Evolutionary conservation across 2,888 invertebrate genomes (phyloP).

Genomic region (Drosophila maculinotata): DNA sequence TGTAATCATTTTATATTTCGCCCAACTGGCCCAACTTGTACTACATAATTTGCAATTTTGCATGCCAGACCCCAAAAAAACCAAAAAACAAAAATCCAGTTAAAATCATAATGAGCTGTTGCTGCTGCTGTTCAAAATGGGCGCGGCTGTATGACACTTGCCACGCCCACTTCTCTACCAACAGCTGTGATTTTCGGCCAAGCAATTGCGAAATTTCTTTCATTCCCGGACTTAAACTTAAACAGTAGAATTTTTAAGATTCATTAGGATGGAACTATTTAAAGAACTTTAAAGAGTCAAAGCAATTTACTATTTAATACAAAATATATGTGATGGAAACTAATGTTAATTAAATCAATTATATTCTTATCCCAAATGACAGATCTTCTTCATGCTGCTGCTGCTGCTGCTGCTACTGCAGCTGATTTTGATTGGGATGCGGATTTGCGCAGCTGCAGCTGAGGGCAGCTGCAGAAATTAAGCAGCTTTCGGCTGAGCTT

Average conservation of each 20-base stretch:
- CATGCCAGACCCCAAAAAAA: conserved; percentile 28
- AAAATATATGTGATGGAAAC: not conserved
- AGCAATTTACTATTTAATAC: too few species aligned
- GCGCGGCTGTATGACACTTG: conserved; percentile 10
- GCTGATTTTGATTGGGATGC: conserved; percentile 5
- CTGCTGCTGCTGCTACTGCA: too few species aligned
- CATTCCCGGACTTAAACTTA: not conserved
- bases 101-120: conserved; percentile 20
- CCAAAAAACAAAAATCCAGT: conserved; percentile 5
- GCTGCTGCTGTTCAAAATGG: conserved; percentile 8
- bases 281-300: too few species aligned
- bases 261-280: too few species aligned
- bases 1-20: conserved; percentile 19
- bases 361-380: conserved; percentile 3
- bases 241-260: not conserved
- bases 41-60: conserved; percentile 55
- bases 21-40: conserved; percentile 10
- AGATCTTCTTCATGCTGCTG: too few species aligned
- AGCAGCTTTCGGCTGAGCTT: conserved; percentile 12
- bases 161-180: conserved; percentile 23
- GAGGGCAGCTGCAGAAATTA: conserved; percentile 17
- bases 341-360: conserved; percentile 10
- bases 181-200: not conserved
- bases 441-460: conserved; percentile 3
- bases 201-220: not conserved